These are phyloP conservation scores for Nycticebus coucang DNA, from an alignment of 2,113 vertebrate genomes.

Conservation along the genomic window DNA sequence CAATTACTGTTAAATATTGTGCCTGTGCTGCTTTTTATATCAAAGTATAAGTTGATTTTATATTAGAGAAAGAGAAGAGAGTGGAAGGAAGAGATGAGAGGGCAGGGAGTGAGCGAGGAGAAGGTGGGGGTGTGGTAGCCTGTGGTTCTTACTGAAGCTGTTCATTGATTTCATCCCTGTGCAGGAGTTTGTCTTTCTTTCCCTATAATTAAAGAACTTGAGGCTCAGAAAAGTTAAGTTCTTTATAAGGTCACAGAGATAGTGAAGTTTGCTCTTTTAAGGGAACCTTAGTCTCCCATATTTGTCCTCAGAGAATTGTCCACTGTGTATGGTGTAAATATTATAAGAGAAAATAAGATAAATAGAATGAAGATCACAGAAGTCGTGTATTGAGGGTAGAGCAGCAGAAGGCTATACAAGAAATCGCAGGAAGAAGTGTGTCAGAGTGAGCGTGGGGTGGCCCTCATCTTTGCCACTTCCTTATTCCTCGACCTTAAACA, in stretches of 20 bases:
- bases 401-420: not conserved
- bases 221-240: not conserved
- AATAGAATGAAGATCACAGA: not conserved
- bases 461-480: fast-evolving
- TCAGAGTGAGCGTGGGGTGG: not conserved
- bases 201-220: not conserved
- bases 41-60: no score
- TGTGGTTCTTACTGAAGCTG: not conserved
- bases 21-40: no score
- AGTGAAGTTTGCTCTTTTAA: not conserved
- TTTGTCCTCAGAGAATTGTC: not conserved
- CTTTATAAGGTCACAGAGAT: not conserved
- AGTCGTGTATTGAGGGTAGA: not conserved
- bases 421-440: not conserved
- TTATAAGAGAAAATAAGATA: not conserved
- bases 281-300: not conserved
- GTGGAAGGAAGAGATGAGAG: no score
- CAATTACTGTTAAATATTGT: not conserved
- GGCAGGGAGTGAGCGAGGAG: no score
- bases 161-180: not conserved
- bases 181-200: not conserved
- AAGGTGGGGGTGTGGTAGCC: no score
- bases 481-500: not conserved
- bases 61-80: no score
- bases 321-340: no score